These are phyloP conservation scores for Vespertilio murinus DNA, from an alignment of 2,797 vertebrate genomes.

Conservation along the genomic window DNA sequence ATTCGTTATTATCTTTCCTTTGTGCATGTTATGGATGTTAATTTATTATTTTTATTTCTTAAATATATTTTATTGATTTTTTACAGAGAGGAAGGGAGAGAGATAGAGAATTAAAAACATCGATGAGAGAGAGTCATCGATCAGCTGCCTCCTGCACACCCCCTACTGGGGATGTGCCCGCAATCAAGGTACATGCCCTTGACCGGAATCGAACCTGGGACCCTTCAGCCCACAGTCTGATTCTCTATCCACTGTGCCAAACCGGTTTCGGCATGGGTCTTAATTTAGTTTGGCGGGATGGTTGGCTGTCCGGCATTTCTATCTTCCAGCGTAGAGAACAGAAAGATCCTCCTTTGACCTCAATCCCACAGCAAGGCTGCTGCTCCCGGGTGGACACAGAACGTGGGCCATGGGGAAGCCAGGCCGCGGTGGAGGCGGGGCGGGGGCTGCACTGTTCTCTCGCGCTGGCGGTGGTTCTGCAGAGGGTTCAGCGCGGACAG, in stretches of 20 bases:
- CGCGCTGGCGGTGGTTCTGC: rapidly evolving
- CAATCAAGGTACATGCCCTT: too few relatives aligned
- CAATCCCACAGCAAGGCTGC: not conserved
- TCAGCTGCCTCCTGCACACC: too few relatives aligned
- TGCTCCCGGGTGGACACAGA: not conserved
- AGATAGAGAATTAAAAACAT: too few relatives aligned
- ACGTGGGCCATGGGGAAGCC: not conserved
- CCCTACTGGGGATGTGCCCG: too few relatives aligned
- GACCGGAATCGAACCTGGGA: too few relatives aligned
- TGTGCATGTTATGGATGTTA: not conserved
- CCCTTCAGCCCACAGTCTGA: too few relatives aligned
- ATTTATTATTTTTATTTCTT: too few relatives aligned
- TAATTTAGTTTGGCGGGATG: not conserved
- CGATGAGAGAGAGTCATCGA: too few relatives aligned
- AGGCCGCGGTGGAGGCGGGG: not conserved
- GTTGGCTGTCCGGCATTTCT: not conserved
- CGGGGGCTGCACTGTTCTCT: not conserved
- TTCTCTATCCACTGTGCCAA: too few relatives aligned
- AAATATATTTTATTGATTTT: too few relatives aligned
- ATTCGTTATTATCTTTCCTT: not conserved
- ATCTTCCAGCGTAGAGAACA: not conserved
- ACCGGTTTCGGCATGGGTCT: too few relatives aligned
- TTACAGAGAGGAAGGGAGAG: too few relatives aligned
- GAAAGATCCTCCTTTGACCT: not conserved
- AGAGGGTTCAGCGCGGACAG: not conserved